Base-by-base conservation (phyloP, 2,888 invertebrate genomes). In the Spatulosminthurus flaviceps region DNA sequence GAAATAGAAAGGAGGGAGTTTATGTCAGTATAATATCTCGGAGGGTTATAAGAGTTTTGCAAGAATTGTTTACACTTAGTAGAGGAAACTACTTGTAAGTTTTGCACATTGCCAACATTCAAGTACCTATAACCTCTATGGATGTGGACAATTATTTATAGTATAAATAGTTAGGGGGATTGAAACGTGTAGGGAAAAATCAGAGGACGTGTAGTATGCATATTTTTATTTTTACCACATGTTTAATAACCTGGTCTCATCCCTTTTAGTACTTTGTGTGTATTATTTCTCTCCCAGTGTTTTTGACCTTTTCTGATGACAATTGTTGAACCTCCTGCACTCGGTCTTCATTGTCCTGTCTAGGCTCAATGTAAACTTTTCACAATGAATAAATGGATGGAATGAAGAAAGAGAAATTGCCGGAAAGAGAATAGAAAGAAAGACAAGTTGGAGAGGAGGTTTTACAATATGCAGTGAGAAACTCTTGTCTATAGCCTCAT, bases 351-450 rank as follows among this genome's bases (percentile, higher is more conserved):
- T 43, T 72, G 51, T 72, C 9, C 71, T 41, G 42, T 21, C 60
- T 41, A 19, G 2, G 0, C 43, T 24, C n/a, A 26, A 60, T 34
- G 34, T 9, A 60, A 13, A 60, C 19, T 9, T 21, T 21, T 60
- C 60, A 60, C 7, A 21, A 21, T 60, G 60, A 60, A 60, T 60
- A 60, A 60, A 60, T 21, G 16, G 21, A 21, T 2, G 26, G 43
- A 51, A 51, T 64, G 29, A 60, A 26, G 70, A 60, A 77, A 77
- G 77, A 70, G 77, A 77, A 77, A 77, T 77, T 77, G 51, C 77
- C 77, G 77, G 77, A 77, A 77, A 77, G 70, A 69, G 70, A 70
- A 43, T 28, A 51, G 70, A 69, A 77, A 22, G 43, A 69, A 69
- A 43, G 19, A 75, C 34, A 75, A 69, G 24, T 60, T 60, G 60